A percentile compares a stretch with the other conserved stretches of the same genome.
Conservation (phyloP, 2,888 invertebrate species). For the Epistrophe eligans region DNA sequence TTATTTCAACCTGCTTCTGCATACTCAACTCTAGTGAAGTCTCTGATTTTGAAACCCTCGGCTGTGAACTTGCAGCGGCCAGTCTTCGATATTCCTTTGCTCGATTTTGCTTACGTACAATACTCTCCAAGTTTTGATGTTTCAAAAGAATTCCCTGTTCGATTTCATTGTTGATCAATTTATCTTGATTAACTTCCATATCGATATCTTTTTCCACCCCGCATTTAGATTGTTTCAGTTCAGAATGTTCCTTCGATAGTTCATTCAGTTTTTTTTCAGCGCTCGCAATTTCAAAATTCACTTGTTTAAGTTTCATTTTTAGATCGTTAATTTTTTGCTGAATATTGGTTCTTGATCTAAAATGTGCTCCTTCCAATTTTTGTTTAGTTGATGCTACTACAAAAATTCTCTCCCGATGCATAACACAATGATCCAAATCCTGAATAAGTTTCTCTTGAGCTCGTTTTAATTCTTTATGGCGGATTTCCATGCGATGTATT, state of each 20-base stretch:
- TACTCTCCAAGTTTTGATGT: conserved; percentile 84
- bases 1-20: conserved; percentile 86
- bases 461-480: conserved; percentile 81
- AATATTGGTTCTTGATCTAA: conserved; percentile 84
- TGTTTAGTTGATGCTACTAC: conserved; percentile 86
- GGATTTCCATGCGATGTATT: conserved; percentile 93
- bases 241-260: conserved; percentile 78
- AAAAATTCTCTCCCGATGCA: conserved; percentile 87
- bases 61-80: conserved; percentile 81
- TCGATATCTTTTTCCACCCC: conserved; percentile 79
- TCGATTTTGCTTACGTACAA: conserved; percentile 89
- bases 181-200: conserved; percentile 79
- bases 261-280: conserved; percentile 79
- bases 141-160: conserved; percentile 82
- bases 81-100: conserved; percentile 86
- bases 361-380: conserved; percentile 84
- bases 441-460: conserved; percentile 84
- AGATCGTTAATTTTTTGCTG: conserved; percentile 86
- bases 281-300: conserved; percentile 81
- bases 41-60: conserved; percentile 81
- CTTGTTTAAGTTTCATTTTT: conserved; percentile 85
- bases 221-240: conserved; percentile 78
- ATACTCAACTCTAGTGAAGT: conserved; percentile 85
- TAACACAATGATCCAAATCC: conserved; percentile 88
- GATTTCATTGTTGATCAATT: conserved; percentile 81